A percentile compares a stretch with the other conserved stretches of the same genome.
phyloP scores from a whole-genome alignment of 2,113 vertebrate genomes.

The Ctenomys sociabilis region DNA sequence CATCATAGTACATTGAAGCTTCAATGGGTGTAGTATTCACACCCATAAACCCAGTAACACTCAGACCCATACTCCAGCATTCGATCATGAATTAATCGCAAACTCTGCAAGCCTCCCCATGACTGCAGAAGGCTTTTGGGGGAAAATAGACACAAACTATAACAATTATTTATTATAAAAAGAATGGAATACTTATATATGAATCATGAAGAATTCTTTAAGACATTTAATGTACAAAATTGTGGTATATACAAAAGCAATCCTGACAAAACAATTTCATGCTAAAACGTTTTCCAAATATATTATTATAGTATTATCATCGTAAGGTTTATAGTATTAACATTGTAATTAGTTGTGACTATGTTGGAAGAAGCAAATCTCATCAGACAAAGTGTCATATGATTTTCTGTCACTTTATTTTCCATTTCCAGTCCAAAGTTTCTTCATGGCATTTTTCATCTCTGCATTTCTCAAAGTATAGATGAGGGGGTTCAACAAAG shows the following conservation, averaged over 20 bases:
- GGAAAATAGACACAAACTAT: no score
- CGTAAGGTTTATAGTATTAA: neutral
- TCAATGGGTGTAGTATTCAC: no score
- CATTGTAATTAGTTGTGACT: neutral
- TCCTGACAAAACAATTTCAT: neutral
- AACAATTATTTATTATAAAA: neutral
- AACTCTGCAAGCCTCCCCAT: no score
- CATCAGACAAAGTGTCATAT: neutral
- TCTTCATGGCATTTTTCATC: slow-evolving; percentile 41
- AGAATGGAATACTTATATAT: neutral
- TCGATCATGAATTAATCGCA: no score
- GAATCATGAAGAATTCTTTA: neutral
- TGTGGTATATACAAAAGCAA: neutral
- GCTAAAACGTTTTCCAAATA: no score
- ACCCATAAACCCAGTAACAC: no score
- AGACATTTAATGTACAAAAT: neutral
- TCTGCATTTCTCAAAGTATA: slow-evolving; percentile 67
- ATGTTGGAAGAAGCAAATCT: neutral
- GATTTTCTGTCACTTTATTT: neutral
- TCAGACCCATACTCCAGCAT: no score
- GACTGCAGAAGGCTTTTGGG: no score
- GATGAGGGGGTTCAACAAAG: slow-evolving; percentile 55
- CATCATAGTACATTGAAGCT: no score
- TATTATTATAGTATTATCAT: neutral
- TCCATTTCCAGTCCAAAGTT: neutral